A percentile compares a stretch with the other conserved stretches of the same genome.
Evolutionary conservation across 2,888 invertebrate species (phyloP).

Genomic region (Keiferia lycopersicella): DNA sequence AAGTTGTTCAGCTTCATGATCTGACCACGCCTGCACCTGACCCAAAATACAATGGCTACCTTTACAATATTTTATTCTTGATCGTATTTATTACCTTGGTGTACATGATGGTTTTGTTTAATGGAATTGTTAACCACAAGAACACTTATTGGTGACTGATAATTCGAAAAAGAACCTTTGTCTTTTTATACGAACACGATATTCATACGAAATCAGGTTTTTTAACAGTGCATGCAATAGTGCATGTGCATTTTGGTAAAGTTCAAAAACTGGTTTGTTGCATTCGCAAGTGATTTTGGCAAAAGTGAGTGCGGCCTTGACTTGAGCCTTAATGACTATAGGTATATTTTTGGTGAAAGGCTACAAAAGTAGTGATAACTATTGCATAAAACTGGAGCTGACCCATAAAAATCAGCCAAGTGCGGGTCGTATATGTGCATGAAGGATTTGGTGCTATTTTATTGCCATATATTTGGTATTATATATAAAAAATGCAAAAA

Average conservation of each 20-base stretch:
- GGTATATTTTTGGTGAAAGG: neutral
- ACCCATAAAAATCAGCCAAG: too few relatives aligned
- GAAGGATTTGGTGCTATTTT: too few relatives aligned
- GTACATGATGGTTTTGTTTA: conserved; percentile 8
- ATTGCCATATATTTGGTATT: too few relatives aligned
- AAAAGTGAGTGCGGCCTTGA: conserved; percentile 1
- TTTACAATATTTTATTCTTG: too few relatives aligned
- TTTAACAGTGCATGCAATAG: neutral
- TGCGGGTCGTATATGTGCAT: too few relatives aligned
- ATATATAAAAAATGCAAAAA: too few relatives aligned
- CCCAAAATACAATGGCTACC: too few relatives aligned
- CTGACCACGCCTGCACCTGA: too few relatives aligned
- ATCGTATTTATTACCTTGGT: conserved; percentile 6
- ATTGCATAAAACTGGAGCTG: conserved; percentile 9
- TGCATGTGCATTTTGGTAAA: neutral
- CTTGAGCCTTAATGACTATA: neutral
- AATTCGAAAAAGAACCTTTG: neutral
- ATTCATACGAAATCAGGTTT: neutral
- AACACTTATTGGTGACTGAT: conserved; percentile 1
- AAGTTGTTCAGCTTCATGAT: too few relatives aligned
- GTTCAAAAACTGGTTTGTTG: conserved; percentile 1
- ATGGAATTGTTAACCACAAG: conserved; percentile 1
- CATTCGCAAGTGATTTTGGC: neutral
- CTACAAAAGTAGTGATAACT: conserved; percentile 2
- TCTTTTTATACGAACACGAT: conserved; percentile 1